These are phyloP conservation scores for Nasonovia ribisnigri DNA, from an alignment of 2,888 invertebrate genomes.

Conservation along the genomic window DNA sequence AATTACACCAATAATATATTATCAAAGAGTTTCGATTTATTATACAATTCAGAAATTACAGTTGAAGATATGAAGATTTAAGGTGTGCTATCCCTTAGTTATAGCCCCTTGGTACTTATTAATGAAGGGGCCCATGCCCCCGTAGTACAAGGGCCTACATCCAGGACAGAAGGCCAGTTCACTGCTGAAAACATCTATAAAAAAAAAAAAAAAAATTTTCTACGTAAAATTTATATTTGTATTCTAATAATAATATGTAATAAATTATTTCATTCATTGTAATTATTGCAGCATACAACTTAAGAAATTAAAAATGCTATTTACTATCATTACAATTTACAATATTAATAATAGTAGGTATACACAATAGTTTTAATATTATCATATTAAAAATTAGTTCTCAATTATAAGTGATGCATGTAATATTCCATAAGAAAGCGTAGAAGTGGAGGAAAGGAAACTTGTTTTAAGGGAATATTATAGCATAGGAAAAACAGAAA, in stretches of 20 bases:
- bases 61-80: too few relatives aligned
- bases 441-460: conserved; percentile 51
- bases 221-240: neutral
- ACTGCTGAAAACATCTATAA: too few relatives aligned
- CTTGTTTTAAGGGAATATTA: conserved; percentile 41
- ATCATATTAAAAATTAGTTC: conserved; percentile 32
- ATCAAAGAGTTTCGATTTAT: too few relatives aligned
- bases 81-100: too few relatives aligned
- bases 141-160: too few relatives aligned
- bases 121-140: too few relatives aligned
- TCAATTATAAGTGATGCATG: conserved; percentile 3
- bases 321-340: neutral
- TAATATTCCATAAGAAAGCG: too few relatives aligned
- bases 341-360: neutral
- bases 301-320: neutral
- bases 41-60: too few relatives aligned
- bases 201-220: neutral
- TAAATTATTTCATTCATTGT: neutral
- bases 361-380: neutral
- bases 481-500: conserved; percentile 34
- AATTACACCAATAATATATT: too few relatives aligned
- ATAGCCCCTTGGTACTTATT: too few relatives aligned
- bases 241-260: neutral
- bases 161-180: too few relatives aligned
- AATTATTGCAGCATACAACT: neutral